A percentile compares a stretch with the other conserved stretches of the same genome.
Evolutionary conservation across 2,113 vertebrate species (phyloP).

Genomic region (Lepus europaeus): DNA sequence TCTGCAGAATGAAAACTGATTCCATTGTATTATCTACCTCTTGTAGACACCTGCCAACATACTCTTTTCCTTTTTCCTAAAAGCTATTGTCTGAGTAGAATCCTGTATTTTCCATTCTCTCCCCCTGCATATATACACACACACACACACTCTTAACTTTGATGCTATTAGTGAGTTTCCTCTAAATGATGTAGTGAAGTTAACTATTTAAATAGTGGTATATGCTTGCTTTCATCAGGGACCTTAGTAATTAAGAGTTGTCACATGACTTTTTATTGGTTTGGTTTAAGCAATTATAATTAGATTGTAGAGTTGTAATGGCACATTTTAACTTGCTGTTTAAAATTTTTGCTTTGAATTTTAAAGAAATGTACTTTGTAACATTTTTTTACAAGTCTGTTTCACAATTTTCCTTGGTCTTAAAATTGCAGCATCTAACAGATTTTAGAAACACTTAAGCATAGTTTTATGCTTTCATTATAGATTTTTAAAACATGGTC

Average conservation of each 20-base stretch:
- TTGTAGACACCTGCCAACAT: constrained; percentile 73
- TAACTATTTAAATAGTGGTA: constrained; percentile 48
- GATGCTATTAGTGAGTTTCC: constrained; percentile 25
- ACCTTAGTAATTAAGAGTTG: constrained; percentile 35
- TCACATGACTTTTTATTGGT: constrained; percentile 28
- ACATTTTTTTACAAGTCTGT: constrained; percentile 32
- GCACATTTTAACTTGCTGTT: constrained; percentile 41
- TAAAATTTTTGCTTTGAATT: constrained; percentile 58
- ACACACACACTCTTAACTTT: not conserved
- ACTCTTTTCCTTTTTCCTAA: not conserved
- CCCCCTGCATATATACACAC: not conserved
- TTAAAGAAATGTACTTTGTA: constrained; percentile 37
- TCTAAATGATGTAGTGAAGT: constrained; percentile 44
- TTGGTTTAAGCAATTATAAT: constrained; percentile 45
- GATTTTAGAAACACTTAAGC: constrained; percentile 34
- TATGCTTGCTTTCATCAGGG: constrained; percentile 3
- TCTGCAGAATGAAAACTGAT: constrained; percentile 73
- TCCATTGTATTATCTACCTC: constrained; percentile 63
- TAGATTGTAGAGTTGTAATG: constrained; percentile 54
- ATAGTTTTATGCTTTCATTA: constrained; percentile 20
- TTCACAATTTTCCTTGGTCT: constrained; percentile 40
- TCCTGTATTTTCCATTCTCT: constrained; percentile 61
- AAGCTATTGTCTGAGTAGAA: constrained; percentile 56
- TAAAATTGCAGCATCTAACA: constrained; percentile 19
- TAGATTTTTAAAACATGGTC: not conserved